Conservation (phyloP, 2,113 vertebrate species). For the Phaetusa simplex region DNA sequence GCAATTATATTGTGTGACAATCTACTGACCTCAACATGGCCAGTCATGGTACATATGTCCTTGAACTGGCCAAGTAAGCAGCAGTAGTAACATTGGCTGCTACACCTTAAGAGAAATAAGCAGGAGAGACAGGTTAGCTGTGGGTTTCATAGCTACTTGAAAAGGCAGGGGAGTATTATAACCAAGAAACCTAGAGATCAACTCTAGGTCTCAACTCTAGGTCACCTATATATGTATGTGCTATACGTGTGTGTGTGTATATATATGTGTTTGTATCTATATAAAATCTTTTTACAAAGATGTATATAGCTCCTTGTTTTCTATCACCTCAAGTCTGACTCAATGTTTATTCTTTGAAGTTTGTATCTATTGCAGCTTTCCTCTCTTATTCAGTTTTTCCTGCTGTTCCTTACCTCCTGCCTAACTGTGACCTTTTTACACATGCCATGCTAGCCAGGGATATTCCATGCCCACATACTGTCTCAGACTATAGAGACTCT, state of each 20-base stretch:
- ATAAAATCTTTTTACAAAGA: not conserved
- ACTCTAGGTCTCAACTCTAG: not conserved
- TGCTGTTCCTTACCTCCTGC: not conserved
- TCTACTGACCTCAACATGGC: not conserved
- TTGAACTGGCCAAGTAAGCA: not conserved
- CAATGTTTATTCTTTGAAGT: not conserved
- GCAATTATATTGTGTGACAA: not conserved
- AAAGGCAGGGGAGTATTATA: not conserved
- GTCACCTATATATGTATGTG: not conserved
- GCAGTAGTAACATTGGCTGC: not conserved
- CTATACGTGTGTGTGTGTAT: not conserved
- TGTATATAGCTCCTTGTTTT: not conserved
- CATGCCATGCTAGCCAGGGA: not conserved
- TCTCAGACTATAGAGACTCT: not conserved
- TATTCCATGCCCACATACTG: not conserved
- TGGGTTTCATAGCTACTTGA: not conserved
- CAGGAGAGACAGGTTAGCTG: not conserved
- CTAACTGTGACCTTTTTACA: not conserved
- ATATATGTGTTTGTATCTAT: not conserved
- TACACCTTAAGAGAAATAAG: not conserved
- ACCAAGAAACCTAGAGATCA: not conserved
- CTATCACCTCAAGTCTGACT: not conserved
- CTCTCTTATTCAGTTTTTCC: not conserved
- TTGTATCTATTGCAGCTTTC: not conserved
- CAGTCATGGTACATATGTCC: not conserved